Evolutionary conservation across 1,140 invertebrate genomes (phyloP), one percentile per base, ranked within the genome.

Genomic region (Zaprionus davidi): DNA sequence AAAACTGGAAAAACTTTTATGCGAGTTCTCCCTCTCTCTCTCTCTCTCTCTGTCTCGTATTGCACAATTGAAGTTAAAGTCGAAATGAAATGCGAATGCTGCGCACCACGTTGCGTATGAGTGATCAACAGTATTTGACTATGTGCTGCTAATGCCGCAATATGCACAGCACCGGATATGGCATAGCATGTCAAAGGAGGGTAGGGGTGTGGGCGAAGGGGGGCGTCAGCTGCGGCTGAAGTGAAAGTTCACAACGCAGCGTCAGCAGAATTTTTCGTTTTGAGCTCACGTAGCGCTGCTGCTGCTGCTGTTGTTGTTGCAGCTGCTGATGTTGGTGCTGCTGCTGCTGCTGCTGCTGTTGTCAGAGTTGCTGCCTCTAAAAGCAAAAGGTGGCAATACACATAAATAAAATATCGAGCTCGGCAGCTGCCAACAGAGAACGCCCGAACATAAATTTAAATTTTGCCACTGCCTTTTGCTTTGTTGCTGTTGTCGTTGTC

Each of bases 371-470:
- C 64, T 82, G 67, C 62, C 66, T 64, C 80, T 86, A 82, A 77
- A 77, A 86, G 83, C 83, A 82, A 74, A 80, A 59, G 66, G 66
- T 78, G 84, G 81, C 62, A 72, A 67, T 57, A 70, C 49, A 41
- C 73, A 84, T 88, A 90, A 88, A 88, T 88, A 88, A 88, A 76
- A 88, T 88, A 88, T 88, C 84, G 84, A 78, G 84, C 71, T 51
- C 62, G 73, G 38, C 77, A 67, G 63, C 63, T 76, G 73, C 51
- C 69, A 57, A 9, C 34, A 13, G 55, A 53, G 26, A 60, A 56
- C 60, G 24, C 34, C 57, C 53, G 64, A 74, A 88, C 73, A 88
- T 83, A 88, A 83, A 87, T 84, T 87, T 88, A 84, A 83, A 87
- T 87, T 81, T 82, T 24, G 68, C 56, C 62, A 49, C 63, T 65